Evolutionary conservation across 2,888 invertebrate genomes (phyloP).

Genomic region (Hirtodrosophila confusa): DNA sequence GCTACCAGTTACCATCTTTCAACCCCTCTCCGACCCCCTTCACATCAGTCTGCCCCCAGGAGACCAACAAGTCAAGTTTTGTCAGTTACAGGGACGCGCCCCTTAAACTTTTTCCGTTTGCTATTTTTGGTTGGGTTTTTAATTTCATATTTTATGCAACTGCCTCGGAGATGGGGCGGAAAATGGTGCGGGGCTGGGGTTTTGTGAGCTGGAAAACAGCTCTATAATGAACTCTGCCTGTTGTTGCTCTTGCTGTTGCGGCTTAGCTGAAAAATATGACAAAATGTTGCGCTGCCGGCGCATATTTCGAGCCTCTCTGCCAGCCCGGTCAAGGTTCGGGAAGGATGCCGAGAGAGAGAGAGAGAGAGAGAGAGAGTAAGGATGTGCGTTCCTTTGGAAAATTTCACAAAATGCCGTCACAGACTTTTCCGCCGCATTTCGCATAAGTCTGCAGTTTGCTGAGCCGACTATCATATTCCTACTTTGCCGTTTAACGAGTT

Average conservation of each 20-base stretch:
- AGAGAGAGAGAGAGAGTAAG: no score
- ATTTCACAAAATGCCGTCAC: constrained; percentile 51
- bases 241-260: constrained; percentile 39
- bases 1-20: not conserved
- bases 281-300: constrained; percentile 56
- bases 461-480: constrained; percentile 60
- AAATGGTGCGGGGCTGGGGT: not conserved
- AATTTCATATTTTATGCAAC: constrained; percentile 61
- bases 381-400: constrained; percentile 11
- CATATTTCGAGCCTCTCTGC: constrained; percentile 39
- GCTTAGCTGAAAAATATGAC: constrained; percentile 60
- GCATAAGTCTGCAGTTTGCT: constrained; percentile 69
- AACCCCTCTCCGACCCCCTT: not conserved
- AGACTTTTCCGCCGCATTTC: constrained; percentile 47
- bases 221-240: constrained; percentile 54
- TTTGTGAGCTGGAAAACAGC: constrained; percentile 34
- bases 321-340: constrained; percentile 7
- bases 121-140: constrained; percentile 38
- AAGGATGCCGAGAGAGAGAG: not conserved
- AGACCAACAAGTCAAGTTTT: constrained; percentile 49
- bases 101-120: constrained; percentile 45
- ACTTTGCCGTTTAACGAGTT: constrained; percentile 63
- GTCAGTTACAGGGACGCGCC: constrained; percentile 24
- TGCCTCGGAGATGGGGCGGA: constrained; percentile 4
- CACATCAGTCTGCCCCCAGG: constrained; percentile 5